Evolutionary conservation across 2,888 invertebrate species (phyloP).

Genomic region (Pelosia muscerda): DNA sequence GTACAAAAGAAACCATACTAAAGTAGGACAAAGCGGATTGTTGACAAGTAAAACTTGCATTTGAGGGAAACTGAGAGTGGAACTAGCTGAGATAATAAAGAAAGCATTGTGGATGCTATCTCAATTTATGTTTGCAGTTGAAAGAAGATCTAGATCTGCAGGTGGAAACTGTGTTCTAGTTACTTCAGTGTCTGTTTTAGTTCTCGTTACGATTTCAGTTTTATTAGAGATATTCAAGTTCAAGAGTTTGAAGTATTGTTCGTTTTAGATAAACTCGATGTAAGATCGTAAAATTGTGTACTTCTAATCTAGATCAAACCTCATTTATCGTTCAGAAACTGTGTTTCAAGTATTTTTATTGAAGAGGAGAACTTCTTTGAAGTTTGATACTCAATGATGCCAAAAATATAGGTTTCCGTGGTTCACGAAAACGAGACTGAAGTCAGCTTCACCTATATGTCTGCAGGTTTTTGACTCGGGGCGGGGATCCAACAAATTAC

Average conservation of each 20-base stretch:
- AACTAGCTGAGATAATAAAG: constrained; percentile 42
- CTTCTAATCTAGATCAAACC: not conserved
- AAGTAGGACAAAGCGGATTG: constrained; percentile 36
- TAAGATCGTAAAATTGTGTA: not conserved
- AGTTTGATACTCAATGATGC: not conserved
- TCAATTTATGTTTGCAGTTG: constrained; percentile 32
- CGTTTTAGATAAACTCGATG: too few relatives aligned
- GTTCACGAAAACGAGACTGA: too few relatives aligned
- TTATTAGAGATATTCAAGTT: not conserved
- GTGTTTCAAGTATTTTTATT: not conserved
- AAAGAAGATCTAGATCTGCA: constrained; percentile 22
- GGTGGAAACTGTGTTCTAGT: not conserved
- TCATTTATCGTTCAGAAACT: not conserved
- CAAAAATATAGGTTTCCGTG: too few relatives aligned
- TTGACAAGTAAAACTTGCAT: constrained; percentile 47
- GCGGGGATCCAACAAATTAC: too few relatives aligned
- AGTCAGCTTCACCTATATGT: too few relatives aligned
- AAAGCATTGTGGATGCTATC: constrained; percentile 26
- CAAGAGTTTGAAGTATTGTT: not conserved
- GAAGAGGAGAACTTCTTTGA: not conserved
- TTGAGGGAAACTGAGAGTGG: constrained; percentile 30
- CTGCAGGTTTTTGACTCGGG: too few relatives aligned
- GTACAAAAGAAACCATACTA: constrained; percentile 34
- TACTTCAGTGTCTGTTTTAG: not conserved
- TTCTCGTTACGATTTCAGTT: constrained; percentile 3